Conservation (phyloP, 92 coral and sea anemone species). For the Porites lobata region DNA sequence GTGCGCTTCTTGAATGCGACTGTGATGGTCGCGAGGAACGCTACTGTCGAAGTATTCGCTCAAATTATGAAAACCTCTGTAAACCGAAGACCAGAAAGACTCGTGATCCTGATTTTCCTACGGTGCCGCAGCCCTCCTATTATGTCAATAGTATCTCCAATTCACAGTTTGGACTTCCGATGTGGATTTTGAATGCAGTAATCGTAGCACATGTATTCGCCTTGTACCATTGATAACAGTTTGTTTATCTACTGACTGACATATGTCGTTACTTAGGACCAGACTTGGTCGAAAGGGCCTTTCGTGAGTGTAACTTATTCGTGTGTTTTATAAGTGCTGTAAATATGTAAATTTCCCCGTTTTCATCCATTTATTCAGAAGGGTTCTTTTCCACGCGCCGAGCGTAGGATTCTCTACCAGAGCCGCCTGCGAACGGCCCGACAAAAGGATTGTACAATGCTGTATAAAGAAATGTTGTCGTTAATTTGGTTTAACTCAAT, state of each 20-base stretch:
- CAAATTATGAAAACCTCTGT: constrained; percentile 78
- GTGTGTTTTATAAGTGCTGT: constrained; percentile 21
- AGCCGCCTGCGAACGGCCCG: not conserved
- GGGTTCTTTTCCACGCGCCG: constrained; percentile 1
- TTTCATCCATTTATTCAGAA: constrained; percentile 15
- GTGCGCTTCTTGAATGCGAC: constrained; percentile 85
- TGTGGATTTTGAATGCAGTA: constrained; percentile 39
- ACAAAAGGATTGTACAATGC: constrained; percentile 22
- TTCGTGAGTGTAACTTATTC: constrained; percentile 13
- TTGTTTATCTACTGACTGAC: constrained; percentile 32
- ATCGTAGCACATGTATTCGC: constrained; percentile 20
- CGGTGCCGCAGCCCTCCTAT: not conserved
- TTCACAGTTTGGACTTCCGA: constrained; percentile 29
- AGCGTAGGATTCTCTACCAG: not conserved
- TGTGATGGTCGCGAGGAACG: constrained; percentile 90
- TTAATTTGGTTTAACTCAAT: constrained; percentile 9
- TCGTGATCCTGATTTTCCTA: constrained; percentile 1
- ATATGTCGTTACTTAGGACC: constrained; percentile 21
- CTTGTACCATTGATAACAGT: constrained; percentile 33
- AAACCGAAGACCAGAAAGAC: constrained; percentile 8
- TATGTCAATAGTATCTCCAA: not conserved
- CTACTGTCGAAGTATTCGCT: constrained; percentile 88
- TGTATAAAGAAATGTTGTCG: constrained; percentile 8
- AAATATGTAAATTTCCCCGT: not conserved
- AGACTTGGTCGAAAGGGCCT: constrained; percentile 11